Conservation (phyloP, 1,140 invertebrate genomes). For the Lysiphlebus fabarum region DNA sequence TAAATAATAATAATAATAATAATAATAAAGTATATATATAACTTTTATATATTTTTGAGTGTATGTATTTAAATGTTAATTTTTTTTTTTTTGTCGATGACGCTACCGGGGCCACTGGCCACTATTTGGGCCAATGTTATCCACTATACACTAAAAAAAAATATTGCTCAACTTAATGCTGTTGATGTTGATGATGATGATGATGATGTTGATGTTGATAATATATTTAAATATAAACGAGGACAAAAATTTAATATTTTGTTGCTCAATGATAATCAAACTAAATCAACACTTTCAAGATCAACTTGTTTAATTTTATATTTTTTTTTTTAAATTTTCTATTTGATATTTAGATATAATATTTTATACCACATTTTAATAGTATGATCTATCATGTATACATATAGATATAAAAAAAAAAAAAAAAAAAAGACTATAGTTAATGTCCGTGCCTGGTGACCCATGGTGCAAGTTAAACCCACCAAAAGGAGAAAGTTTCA, state of each 20-base stretch:
- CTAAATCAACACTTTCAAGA: too few relatives aligned
- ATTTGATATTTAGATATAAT: too few relatives aligned
- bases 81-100: too few relatives aligned
- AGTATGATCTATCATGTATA: not conserved
- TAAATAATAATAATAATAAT: too few relatives aligned
- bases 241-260: too few relatives aligned
- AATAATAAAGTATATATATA: slow-evolving; percentile 22
- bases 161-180: slow-evolving; percentile 4
- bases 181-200: too few relatives aligned
- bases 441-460: slow-evolving; percentile 53
- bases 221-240: too few relatives aligned
- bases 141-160: slow-evolving; percentile 13
- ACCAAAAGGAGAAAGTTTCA: slow-evolving; percentile 50
- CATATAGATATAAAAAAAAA: not conserved
- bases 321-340: too few relatives aligned
- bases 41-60: not conserved
- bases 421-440: slow-evolving; percentile 30
- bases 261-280: too few relatives aligned
- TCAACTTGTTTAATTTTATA: too few relatives aligned
- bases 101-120: slow-evolving; percentile 40
- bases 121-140: slow-evolving; percentile 51
- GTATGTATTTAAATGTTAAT: too few relatives aligned
- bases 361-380: slow-evolving; percentile 28
- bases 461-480: slow-evolving; percentile 51
- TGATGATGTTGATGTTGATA: too few relatives aligned